Evolutionary conservation across 2,113 vertebrate genomes (phyloP), one percentile per base, ranked within the genome.

Genomic region (Leptobrachium ailaonicum): DNA sequence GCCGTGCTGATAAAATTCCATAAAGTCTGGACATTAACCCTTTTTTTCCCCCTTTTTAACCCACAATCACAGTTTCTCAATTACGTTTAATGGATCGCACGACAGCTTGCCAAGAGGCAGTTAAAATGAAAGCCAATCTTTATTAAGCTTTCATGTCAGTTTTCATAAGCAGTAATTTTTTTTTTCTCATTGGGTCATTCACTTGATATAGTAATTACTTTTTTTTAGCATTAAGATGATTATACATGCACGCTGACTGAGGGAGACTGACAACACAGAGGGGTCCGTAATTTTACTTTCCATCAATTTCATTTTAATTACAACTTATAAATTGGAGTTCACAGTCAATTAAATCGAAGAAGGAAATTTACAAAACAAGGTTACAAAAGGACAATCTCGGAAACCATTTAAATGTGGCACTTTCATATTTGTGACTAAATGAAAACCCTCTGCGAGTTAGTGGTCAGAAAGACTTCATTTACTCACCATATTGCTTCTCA

Each of bases 271-370:
- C 69, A 73, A 14, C 78, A 80, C 63, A 53, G 47, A 74, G 78
- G 56, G 77, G 77, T 73, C 70, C 66, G 77, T 58, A 80, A 80
- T 80, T 74, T 43, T 74, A 12, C 64, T 68, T 80, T 80, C 78
- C 78, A 80, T 80, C 78, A 80, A 80, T 80, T 71, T 80, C 41
- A 68, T 80, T 80, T 80, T 80, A 80, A 80, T 80, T 80, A 80
- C 78, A 60, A 74, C 41, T 64, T 68, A 80, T 80, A 80, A 80
- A 80, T 74, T 80, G 78, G 71, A 80, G 78, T 80, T 80, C 78
- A 74, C 78, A 80, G 78, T 80, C 78, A 80, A 80, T 80, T 80
- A 74, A 74, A 74, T 80, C 68, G 63, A 72, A 73, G 60, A 63
- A 68, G 71, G 78, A 80, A 80, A 74, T 68, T 67, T 71, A 80